A percentile compares a stretch with the other conserved stretches of the same genome.
phyloP scores from a whole-genome alignment of 2,888 invertebrate genomes.

The Cynaeus angustus region DNA sequence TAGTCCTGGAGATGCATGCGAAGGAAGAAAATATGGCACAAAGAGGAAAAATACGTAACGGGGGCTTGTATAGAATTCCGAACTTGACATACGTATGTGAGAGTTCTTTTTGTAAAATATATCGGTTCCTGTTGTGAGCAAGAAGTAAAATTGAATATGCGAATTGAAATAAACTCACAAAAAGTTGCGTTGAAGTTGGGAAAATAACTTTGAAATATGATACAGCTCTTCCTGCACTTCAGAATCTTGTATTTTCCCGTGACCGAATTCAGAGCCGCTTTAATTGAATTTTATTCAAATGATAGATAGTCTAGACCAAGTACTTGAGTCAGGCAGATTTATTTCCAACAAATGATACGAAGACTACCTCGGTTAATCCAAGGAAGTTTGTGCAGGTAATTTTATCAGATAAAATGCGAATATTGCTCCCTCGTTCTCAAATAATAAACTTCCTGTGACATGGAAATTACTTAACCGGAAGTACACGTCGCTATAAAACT shows the following conservation, averaged over 20 bases:
- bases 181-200: constrained; percentile 15
- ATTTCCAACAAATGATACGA: too few relatives aligned
- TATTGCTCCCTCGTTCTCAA: too few relatives aligned
- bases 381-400: too few relatives aligned
- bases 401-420: too few relatives aligned
- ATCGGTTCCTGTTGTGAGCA: constrained; percentile 34
- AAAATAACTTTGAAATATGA: constrained; percentile 36
- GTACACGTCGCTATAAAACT: too few relatives aligned
- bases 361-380: too few relatives aligned
- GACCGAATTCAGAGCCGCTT: not conserved
- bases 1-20: not conserved
- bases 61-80: constrained; percentile 5
- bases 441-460: too few relatives aligned
- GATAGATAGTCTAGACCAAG: too few relatives aligned
- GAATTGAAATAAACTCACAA: constrained; percentile 33
- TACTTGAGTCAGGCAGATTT: too few relatives aligned
- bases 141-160: constrained; percentile 24
- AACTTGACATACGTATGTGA: constrained; percentile 11
- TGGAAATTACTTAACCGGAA: too few relatives aligned
- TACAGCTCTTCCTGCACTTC: constrained; percentile 8
- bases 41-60: constrained; percentile 5
- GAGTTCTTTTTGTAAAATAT: constrained; percentile 11
- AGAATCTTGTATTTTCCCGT: not conserved
- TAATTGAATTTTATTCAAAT: too few relatives aligned
- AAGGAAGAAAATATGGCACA: not conserved